Evolutionary conservation across 2,113 vertebrate genomes (phyloP).

Genomic region (Sinocyclocheilus maitianheensis): DNA sequence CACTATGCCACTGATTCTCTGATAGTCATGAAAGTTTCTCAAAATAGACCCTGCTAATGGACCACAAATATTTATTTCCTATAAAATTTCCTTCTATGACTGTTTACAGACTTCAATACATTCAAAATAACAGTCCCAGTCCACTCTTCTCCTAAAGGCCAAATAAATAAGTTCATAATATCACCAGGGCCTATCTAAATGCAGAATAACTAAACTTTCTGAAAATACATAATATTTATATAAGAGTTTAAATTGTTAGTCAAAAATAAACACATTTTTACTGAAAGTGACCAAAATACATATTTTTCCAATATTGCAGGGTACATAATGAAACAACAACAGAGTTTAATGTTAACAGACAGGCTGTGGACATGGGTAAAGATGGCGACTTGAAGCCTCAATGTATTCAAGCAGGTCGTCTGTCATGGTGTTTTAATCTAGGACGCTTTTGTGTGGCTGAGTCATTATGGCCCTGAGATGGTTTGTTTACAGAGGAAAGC

Average conservation of each 20-base stretch:
- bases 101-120: background rate
- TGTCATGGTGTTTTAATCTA: constrained; percentile 39
- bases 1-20: background rate
- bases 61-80: background rate
- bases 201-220: background rate
- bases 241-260: background rate
- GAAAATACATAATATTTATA: background rate
- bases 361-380: background rate
- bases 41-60: background rate
- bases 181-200: background rate
- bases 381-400: background rate
- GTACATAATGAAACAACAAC: background rate
- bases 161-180: background rate
- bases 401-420: constrained; percentile 13
- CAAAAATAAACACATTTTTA: background rate
- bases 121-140: background rate
- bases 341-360: background rate
- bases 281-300: background rate
- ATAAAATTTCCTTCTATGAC: background rate
- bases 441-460: constrained; percentile 59
- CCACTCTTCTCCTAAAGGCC: background rate
- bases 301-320: background rate
- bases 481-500: constrained; percentile 47
- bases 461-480: constrained; percentile 56
- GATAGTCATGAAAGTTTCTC: background rate